Evolutionary conservation across 2,888 invertebrate genomes (phyloP).

Genomic region (Protonemura montana): DNA sequence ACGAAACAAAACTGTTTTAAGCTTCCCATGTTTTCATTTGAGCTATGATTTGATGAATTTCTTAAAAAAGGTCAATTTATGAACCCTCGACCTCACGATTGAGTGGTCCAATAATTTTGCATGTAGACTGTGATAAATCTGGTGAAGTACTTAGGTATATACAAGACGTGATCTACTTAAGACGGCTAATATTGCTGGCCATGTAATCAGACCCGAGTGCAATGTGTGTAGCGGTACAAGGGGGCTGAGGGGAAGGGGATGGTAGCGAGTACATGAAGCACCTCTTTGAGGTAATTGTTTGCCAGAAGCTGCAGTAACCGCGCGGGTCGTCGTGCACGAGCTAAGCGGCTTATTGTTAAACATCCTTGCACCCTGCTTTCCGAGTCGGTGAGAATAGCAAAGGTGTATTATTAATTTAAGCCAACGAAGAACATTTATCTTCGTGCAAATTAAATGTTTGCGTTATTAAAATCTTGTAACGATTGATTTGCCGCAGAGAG

Average conservation of each 20-base stretch:
- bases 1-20: not conserved
- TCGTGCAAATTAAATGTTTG: not conserved
- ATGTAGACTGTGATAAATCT: not conserved
- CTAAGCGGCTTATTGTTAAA: not conserved
- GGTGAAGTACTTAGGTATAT: not conserved
- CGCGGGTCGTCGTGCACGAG: not conserved
- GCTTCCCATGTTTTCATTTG: not conserved
- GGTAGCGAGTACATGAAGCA: not conserved
- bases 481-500: not conserved
- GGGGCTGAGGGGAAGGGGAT: not conserved
- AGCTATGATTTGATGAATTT: not conserved
- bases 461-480: not conserved
- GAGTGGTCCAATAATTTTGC: not conserved
- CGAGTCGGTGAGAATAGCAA: not conserved
- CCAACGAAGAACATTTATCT: not conserved
- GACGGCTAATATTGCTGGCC: not conserved
- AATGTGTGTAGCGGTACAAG: not conserved
- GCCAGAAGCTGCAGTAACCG: not conserved
- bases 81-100: not conserved
- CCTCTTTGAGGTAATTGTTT: constrained; percentile 2
- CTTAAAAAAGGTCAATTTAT: not conserved
- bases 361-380: not conserved
- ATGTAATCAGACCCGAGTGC: not conserved
- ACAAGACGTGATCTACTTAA: constrained; percentile 4
- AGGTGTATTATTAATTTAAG: not conserved